Evolutionary conservation across 2,888 invertebrate genomes (phyloP), one percentile per base, ranked within the genome.

Genomic region (Ischnura elegans): DNA sequence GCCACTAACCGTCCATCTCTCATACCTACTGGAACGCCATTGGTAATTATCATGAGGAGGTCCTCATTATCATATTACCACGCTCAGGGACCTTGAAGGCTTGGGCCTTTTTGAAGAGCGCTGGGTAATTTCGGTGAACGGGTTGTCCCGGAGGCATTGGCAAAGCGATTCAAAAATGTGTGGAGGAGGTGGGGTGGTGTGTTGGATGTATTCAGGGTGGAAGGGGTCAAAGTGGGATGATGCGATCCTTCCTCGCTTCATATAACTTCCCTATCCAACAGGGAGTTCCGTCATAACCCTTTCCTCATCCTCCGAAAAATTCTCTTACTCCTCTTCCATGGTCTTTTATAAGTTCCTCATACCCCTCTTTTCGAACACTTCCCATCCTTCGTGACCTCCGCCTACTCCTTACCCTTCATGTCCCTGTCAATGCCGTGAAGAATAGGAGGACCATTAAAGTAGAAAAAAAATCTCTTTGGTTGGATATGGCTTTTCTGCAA

Each of bases 1-100:
- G 61, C 90, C 45, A 25, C 76, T 36, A 76, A 76, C 76, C 76
- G 36, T 86, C 86, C 86, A 51, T 55, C 90, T 43, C 76, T 76
- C 90, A 90, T 47, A 61, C 90, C 90, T 61, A 55, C 61, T 55
- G 61, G 66, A 90, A 90, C 90, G 90, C 90, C 90, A 66, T 90
- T 43, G 61, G 90, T 90, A 90, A 90, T 90, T 90, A 90, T 90
- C 61, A 25, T 90, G 90, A 90, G 90, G 87, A 90, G 90, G 90
- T 90, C 90, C 90, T 90, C 90, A 90, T 90, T 90, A 90, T 90
- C 90, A 90, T 90, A 90, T 90, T 90, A 90, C 90, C 90, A 90
- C 90, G 90, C 90, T 90, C 90, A 61, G 61, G 90, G 90, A 90
- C 90, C 90, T 90, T 90, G 90, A 66, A 51, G 55, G 90, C 66